A percentile compares a stretch with the other conserved stretches of the same genome.
Conservation (phyloP, 1,140 invertebrate species). For the Cardiocondyla obscurior region DNA sequence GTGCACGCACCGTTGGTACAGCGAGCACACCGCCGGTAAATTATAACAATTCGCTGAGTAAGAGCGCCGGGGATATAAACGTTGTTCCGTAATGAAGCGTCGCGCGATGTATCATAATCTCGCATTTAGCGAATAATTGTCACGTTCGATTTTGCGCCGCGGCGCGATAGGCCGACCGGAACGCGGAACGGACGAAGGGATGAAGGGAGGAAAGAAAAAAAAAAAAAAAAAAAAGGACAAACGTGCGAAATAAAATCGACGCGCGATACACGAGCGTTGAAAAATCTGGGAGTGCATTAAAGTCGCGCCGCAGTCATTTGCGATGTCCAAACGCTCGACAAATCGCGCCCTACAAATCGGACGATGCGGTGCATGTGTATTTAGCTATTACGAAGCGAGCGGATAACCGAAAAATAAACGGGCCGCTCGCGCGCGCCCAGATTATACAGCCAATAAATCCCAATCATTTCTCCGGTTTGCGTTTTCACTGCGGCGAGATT, state of each 20-base stretch:
- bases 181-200: too few relatives aligned
- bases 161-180: too few relatives aligned
- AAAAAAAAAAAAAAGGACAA: conserved; percentile 1
- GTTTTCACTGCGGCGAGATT: conserved; percentile 1
- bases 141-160: conserved; percentile 7
- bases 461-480: conserved; percentile 1
- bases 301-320: conserved; percentile 19
- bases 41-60: conserved; percentile 67
- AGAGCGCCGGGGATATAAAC: conserved; percentile 57
- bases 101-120: conserved; percentile 31
- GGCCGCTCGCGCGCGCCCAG: not conserved
- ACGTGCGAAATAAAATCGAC: not conserved
- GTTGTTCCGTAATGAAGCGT: conserved; percentile 56
- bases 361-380: not conserved
- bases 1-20: conserved; percentile 31
- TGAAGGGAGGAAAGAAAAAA: not conserved
- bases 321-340: not conserved
- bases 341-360: conserved; percentile 19
- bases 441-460: conserved; percentile 34
- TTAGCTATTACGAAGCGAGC: conserved; percentile 14
- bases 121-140: conserved; percentile 57
- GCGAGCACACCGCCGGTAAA: conserved; percentile 49
- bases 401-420: conserved; percentile 7
- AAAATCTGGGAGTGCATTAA: conserved; percentile 12
- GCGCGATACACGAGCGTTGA: not conserved